Percentiles rank a stretch among this genome's conserved stretches.
phyloP scores from a whole-genome alignment of 2,888 invertebrate species.

The Lasioglossum vierecki region DNA sequence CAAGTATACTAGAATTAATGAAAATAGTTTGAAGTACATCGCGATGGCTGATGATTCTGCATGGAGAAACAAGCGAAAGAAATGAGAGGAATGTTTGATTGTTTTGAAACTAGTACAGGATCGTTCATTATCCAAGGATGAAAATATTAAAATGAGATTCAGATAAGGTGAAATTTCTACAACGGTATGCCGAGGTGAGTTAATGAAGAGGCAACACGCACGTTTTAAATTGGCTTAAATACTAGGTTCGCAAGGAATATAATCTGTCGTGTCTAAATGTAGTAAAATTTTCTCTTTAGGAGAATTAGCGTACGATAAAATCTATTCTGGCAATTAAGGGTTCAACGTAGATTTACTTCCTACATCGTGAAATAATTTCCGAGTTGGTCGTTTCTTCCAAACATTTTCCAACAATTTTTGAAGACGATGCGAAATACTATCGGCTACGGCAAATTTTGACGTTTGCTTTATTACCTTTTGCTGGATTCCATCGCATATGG shows the following conservation, averaged over 20 bases:
- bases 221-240: background rate
- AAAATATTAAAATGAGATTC: background rate
- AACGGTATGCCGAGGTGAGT: background rate
- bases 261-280: background rate
- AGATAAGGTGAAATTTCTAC: constrained; percentile 1
- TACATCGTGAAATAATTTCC: background rate
- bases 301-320: background rate
- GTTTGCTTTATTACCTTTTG: too few relatives aligned
- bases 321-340: background rate
- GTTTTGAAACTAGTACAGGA: background rate
- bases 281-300: background rate
- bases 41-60: too few relatives aligned
- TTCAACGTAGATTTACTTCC: background rate
- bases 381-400: background rate
- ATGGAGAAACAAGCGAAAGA: too few relatives aligned
- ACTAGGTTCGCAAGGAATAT: background rate
- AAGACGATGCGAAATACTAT: too few relatives aligned
- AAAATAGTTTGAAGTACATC: too few relatives aligned
- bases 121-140: background rate
- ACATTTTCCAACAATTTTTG: too few relatives aligned
- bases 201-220: background rate
- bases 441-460: too few relatives aligned
- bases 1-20: too few relatives aligned
- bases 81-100: too few relatives aligned
- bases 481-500: too few relatives aligned